These are phyloP conservation scores for Pachycephus smyrnensis DNA, from an alignment of 2,888 invertebrate genomes.

Conservation along the genomic window DNA sequence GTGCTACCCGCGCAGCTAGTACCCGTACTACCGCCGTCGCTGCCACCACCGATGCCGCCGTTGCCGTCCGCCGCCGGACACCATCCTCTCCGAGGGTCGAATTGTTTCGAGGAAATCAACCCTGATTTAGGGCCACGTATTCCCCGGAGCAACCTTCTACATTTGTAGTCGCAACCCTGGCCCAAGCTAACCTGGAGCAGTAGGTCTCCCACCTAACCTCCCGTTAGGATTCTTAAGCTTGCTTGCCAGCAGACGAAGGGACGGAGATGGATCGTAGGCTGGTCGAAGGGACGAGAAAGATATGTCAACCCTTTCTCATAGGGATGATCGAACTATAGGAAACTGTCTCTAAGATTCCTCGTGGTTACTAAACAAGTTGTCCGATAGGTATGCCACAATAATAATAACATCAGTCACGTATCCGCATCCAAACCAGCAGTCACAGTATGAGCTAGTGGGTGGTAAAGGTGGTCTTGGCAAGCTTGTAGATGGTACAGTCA, in stretches of 20 bases:
- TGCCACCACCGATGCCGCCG: conserved; percentile 25
- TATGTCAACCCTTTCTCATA: neutral
- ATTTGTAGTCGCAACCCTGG: neutral
- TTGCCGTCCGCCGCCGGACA: conserved; percentile 47
- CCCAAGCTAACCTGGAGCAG: neutral
- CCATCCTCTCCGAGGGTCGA: conserved; percentile 40
- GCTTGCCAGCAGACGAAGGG: neutral
- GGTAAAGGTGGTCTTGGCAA: neutral
- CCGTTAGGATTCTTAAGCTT: neutral
- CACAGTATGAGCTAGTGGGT: neutral
- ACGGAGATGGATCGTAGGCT: neutral
- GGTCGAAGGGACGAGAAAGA: neutral
- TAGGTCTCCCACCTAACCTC: too few relatives aligned
- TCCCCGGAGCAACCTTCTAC: conserved; percentile 8
- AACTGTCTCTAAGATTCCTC: neutral
- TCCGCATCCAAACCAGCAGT: neutral
- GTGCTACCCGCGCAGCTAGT: conserved; percentile 51
- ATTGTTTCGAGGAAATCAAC: conserved; percentile 64
- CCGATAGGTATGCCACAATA: neutral
- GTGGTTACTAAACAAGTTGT: neutral
- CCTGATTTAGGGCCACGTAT: conserved; percentile 57
- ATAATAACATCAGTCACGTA: neutral
- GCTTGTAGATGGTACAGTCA: neutral
- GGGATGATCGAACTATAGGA: too few relatives aligned
- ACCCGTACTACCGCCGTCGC: conserved; percentile 19